These are phyloP conservation scores for Hartigia nigra DNA, from an alignment of 2,888 invertebrate species.

Conservation along the genomic window DNA sequence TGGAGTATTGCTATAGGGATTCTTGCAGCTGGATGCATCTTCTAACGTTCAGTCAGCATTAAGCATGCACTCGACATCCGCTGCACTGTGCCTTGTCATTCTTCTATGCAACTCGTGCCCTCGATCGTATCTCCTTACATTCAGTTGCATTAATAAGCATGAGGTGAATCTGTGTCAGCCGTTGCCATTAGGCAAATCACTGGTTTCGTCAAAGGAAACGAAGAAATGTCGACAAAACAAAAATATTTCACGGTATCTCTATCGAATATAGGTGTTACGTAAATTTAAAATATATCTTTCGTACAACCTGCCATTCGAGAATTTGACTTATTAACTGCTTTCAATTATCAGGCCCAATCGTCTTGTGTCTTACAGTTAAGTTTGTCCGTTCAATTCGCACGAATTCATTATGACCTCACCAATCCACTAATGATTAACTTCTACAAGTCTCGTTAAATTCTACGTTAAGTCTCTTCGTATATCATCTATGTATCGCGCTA, in stretches of 20 bases:
- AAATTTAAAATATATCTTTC: neutral
- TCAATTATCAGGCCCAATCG: neutral
- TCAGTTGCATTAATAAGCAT: conserved; percentile 22
- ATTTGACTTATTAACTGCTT: too few relatives aligned
- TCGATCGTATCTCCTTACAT: conserved; percentile 44
- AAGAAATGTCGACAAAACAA: too few relatives aligned
- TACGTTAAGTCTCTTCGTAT: neutral
- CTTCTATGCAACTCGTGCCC: conserved; percentile 52
- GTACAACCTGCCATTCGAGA: too few relatives aligned
- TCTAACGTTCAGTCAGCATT: conserved; percentile 8
- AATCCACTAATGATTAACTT: neutral
- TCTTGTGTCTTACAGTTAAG: neutral
- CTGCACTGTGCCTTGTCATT: conserved; percentile 36
- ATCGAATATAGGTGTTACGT: too few relatives aligned
- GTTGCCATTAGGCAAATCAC: neutral
- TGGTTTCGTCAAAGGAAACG: too few relatives aligned
- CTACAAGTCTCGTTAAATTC: neutral
- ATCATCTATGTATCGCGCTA: neutral
- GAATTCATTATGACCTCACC: neutral
- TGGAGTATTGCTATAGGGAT: neutral
- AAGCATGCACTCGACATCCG: conserved; percentile 34
- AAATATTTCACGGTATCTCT: too few relatives aligned
- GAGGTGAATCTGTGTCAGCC: neutral
- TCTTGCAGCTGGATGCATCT: neutral
- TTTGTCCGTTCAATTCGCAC: neutral